Percentiles rank a stretch among this genome's conserved stretches.
Conservation (phyloP, 2,113 vertebrate species). For the Percina caprodes region DNA sequence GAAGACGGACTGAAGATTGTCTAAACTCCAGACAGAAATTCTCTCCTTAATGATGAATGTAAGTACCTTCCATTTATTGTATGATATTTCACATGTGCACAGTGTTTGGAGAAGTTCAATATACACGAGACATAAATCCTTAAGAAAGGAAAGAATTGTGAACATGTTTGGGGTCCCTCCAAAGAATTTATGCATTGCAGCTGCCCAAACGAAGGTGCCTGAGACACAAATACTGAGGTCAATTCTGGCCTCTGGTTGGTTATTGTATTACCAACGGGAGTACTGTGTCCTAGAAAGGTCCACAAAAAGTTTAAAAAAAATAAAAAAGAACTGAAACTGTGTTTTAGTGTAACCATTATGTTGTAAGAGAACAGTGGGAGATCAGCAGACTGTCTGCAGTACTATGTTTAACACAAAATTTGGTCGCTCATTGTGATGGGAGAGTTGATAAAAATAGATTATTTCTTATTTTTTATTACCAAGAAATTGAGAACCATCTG, state of each 20-base stretch:
- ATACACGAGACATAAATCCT: conserved; percentile 52
- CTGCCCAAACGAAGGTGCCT: conserved; percentile 47
- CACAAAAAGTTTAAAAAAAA: neutral
- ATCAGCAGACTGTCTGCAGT: conserved; percentile 29
- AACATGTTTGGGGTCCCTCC: conserved; percentile 39
- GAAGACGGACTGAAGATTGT: neutral
- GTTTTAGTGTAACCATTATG: conserved; percentile 7
- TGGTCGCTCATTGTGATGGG: neutral
- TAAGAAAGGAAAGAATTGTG: conserved; percentile 45
- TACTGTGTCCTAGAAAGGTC: conserved; percentile 21
- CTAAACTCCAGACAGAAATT: conserved; percentile 16
- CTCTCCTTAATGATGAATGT: neutral
- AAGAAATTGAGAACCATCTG: neutral
- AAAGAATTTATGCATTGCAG: conserved; percentile 62
- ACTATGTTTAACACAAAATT: conserved; percentile 6
- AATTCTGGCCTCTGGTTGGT: conserved; percentile 38
- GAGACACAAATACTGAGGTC: conserved; percentile 34
- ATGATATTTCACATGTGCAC: conserved; percentile 28
- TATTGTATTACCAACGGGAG: conserved; percentile 47
- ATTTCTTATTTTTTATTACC: neutral
- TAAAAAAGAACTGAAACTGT: conserved; percentile 9
- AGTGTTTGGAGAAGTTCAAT: conserved; percentile 26
- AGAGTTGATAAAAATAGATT: neutral
- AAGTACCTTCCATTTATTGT: conserved; percentile 17
- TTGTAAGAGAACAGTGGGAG: conserved; percentile 13